Base-by-base conservation (phyloP, 1,140 invertebrate genomes). In the Drosophila varians region DNA sequence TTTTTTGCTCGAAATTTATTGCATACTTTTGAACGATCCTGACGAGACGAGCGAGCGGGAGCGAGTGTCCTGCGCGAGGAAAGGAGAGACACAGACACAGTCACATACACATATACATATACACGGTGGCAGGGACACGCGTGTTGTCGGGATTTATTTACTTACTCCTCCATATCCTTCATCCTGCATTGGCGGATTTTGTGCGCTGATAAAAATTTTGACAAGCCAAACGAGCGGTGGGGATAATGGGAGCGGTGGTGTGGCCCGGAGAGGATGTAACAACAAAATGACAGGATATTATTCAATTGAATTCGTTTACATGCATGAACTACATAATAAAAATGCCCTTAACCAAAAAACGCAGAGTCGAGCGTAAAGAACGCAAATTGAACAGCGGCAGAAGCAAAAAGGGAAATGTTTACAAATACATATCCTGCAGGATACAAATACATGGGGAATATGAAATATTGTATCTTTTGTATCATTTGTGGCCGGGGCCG, bases 251-350 rank as follows among this genome's bases (percentile, higher is more conserved):
- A n/a, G n/a, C n/a, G n/a, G n/a, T n/a, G n/a, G n/a, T n/a, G n/a
- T 53, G 14, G 38, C 47, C 38, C 46, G 38, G 28, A 43, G 64
- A 68, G 71, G 72, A 68, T 57, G 68, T 73, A 52, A 73, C 79
- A 56, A 68, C 82, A 74, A 87, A 87, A 87, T 88, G 83, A 87
- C 82, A 87, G 82, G 82, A 87, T 88, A 87, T 87, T 87, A 87
- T 87, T 88, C 82, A 87, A 87, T 87, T 87, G 82, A 87, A 87
- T 87, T 82, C 82, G 83, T 82, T 87, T 87, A 87, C 82, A 87
- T 77, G 82, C 83, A 70, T 82, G 82, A 87, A 87, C 82, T 87
- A 87, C 83, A 82, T 77, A 71, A 87, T 82, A 77, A 82, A 87
- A 82, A 69, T 68, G 77, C 77, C 78, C 74, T 69, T 73, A 80